A percentile compares a stretch with the other conserved stretches of the same genome.
phyloP scores from a whole-genome alignment of 2,888 invertebrate species.

The Pasiphila rectangulata region DNA sequence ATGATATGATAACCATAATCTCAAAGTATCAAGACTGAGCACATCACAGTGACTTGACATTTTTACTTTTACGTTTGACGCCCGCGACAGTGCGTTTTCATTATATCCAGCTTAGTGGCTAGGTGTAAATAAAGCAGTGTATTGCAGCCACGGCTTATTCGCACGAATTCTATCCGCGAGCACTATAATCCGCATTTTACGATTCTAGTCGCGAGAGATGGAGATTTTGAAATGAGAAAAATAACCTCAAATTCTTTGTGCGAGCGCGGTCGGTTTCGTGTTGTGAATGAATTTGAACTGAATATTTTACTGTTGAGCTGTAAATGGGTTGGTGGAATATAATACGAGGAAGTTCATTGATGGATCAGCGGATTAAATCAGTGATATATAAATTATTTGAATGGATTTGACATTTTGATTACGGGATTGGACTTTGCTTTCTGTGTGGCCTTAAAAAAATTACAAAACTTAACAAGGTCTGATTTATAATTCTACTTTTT shows the following conservation, averaged over 20 bases:
- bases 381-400: too few relatives aligned
- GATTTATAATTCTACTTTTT: too few relatives aligned
- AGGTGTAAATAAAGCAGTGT: conserved; percentile 75
- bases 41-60: conserved; percentile 41
- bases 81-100: conserved; percentile 79
- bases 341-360: too few relatives aligned
- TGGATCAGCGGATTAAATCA: too few relatives aligned
- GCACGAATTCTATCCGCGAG: conserved; percentile 71
- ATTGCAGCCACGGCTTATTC: conserved; percentile 73
- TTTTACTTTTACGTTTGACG: conserved; percentile 69
- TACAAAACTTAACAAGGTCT: too few relatives aligned
- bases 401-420: too few relatives aligned
- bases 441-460: too few relatives aligned
- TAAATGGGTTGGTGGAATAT: not conserved
- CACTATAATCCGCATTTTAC: conserved; percentile 79
- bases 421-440: too few relatives aligned
- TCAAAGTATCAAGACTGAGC: conserved; percentile 45
- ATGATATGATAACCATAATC: not conserved
- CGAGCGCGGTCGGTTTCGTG: conserved; percentile 54
- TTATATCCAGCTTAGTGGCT: conserved; percentile 80
- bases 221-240: conserved; percentile 78
- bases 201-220: conserved; percentile 69
- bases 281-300: conserved; percentile 56
- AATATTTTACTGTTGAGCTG: conserved; percentile 24
- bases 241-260: conserved; percentile 71